These are phyloP conservation scores for Podargus strigoides DNA, from an alignment of 2,797 vertebrate genomes.

Conservation along the genomic window DNA sequence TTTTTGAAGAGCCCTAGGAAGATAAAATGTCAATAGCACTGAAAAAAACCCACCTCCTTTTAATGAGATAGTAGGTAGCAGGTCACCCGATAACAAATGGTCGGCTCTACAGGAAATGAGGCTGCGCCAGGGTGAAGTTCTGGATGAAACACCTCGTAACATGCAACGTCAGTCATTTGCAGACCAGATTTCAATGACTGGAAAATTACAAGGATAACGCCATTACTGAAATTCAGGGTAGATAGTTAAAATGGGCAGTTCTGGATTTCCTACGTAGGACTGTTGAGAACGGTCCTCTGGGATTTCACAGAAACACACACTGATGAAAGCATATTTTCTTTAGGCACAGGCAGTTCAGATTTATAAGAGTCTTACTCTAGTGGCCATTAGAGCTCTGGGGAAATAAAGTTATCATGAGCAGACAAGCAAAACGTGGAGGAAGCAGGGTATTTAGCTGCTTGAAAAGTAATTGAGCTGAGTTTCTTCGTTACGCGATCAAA, in stretches of 20 bases:
- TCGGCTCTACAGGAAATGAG: conserved; percentile 2
- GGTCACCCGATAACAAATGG: not conserved
- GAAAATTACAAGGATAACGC: conserved; percentile 48
- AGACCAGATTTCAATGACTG: conserved; percentile 35
- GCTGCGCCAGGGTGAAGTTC: not conserved
- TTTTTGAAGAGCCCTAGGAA: not conserved
- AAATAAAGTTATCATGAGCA: conserved; percentile 27
- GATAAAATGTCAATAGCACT: not conserved
- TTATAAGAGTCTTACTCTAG: conserved; percentile 28
- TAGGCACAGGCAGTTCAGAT: conserved; percentile 24
- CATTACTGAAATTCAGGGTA: not conserved
- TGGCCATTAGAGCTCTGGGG: not conserved
- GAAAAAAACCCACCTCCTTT: not conserved
- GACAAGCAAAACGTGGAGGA: conserved; percentile 12
- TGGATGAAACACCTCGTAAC: conserved; percentile 2
- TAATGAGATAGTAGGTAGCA: conserved; percentile 21
- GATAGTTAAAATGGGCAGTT: not conserved
- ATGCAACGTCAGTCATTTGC: not conserved
- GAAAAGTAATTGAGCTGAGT: conserved; percentile 26
- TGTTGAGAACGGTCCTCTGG: not conserved
- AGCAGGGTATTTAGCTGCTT: conserved; percentile 16
- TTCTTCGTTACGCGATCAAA: conserved; percentile 8
- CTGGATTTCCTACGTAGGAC: not conserved
- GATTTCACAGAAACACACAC: not conserved
- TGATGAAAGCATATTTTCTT: conserved; percentile 27